Base-by-base conservation (phyloP, 1,140 invertebrate species). In the Tetramorium simillimum region DNA sequence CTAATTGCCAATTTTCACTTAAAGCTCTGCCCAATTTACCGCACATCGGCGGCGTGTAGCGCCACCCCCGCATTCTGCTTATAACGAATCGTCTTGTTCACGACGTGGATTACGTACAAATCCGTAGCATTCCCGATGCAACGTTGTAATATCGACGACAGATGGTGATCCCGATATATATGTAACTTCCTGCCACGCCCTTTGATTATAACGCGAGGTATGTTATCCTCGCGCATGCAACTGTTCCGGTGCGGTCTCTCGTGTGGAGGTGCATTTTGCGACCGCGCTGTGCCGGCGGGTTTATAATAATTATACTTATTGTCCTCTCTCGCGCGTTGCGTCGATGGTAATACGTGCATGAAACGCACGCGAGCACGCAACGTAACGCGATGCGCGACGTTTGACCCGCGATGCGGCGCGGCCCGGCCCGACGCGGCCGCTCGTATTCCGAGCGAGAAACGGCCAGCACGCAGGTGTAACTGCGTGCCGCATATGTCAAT, bases 261-360 rank as follows among this genome's bases (percentile, higher is more conserved):
- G 33, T 33, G 49, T 65, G 46, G 12, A 82, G 85, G 46, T 28
- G 75, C 80, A 88, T 88, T 89, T 87, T 62, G 87, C 51, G 77
- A 58, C 24, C 51, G 72, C 70, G 33, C 33, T 51, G 28, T n/a
- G 28, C 53, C 24, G 85, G 14, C 58, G 53, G 86, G 18, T 88
- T 90, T 89, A 82, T 90, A 82, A 89, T 91, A 88, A 91, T 89
- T 91, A 88, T 89, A 91, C 78, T 91, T 90, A 91, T 86, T 91
- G 86, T 88, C 37, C 58, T 24, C 58, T 76, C 84, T 73, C 73
- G 72, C 75, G 62, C 78, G 58, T 80, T 85, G 75, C 69, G 56
- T 69, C 86, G 33, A 16, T 46, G 21, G n/a, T 51, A 51, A 62
- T 65, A 60, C 16, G 62, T 37, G 73, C 76, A 86, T 56, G 69